Conservation (phyloP, 2,797 vertebrate species). For the Microctenopoma stevenorrisi region DNA sequence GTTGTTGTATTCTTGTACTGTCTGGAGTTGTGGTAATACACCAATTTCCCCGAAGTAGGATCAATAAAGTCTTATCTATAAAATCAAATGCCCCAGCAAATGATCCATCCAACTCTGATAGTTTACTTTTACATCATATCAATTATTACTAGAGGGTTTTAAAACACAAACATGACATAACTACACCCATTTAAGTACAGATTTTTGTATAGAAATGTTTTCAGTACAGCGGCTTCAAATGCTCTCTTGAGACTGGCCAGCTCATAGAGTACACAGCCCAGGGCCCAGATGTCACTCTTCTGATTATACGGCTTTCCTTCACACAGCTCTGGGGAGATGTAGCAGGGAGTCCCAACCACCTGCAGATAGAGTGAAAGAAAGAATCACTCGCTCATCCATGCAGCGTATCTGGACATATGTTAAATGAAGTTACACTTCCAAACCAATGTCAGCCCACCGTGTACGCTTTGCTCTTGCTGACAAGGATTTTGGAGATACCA, state of each 20-base stretch:
- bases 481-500: constrained; percentile 98
- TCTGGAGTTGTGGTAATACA: too few relatives aligned
- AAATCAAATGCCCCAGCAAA: constrained; percentile 4
- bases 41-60: too few relatives aligned
- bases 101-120: not conserved
- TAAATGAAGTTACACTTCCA: not conserved
- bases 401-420: not conserved
- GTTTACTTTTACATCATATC: too few relatives aligned
- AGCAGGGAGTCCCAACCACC: constrained; percentile 98
- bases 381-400: not conserved
- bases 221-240: constrained; percentile 94
- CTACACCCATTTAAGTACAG: not conserved
- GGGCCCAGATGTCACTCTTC: constrained; percentile 99
- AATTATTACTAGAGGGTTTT: constrained; percentile 5
- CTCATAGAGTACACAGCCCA: constrained; percentile 97
- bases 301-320: constrained; percentile 99
- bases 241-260: constrained; percentile 98
- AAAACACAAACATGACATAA: constrained; percentile 8
- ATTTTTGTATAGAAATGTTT: constrained; percentile 7
- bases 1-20: too few relatives aligned
- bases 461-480: constrained; percentile 99
- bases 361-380: constrained; percentile 63
- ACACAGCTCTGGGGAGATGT: constrained; percentile 98
- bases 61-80: too few relatives aligned
- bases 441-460: constrained; percentile 82